These are phyloP conservation scores for Pararge aegeria DNA, from an alignment of 1,140 invertebrate species.

Conservation along the genomic window DNA sequence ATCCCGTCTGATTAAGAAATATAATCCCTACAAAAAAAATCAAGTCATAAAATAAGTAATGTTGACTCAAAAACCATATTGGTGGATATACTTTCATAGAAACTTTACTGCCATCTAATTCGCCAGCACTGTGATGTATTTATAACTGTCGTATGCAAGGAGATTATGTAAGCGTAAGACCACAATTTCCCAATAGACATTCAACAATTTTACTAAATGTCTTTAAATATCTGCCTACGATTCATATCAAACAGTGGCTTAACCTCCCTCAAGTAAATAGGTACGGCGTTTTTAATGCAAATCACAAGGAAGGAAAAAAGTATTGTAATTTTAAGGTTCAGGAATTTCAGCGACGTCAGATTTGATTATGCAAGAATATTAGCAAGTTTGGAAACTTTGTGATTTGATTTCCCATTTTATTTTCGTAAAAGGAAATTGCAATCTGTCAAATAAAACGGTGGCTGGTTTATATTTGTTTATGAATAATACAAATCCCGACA, in stretches of 20 bases:
- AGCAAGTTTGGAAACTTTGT: constrained; percentile 7
- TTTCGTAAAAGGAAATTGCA: not conserved
- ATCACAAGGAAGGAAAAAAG: not conserved
- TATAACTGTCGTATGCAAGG: too few relatives aligned
- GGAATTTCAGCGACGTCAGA: constrained; percentile 9
- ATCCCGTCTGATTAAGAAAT: too few relatives aligned
- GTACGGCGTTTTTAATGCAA: constrained; percentile 3
- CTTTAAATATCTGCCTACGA: not conserved
- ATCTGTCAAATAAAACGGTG: constrained; percentile 4
- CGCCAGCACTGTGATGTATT: too few relatives aligned
- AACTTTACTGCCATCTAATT: too few relatives aligned
- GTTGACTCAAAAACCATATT: too few relatives aligned
- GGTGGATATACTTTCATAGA: too few relatives aligned
- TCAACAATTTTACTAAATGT: too few relatives aligned
- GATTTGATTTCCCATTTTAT: constrained; percentile 1
- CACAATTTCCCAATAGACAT: too few relatives aligned
- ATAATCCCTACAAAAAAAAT: too few relatives aligned
- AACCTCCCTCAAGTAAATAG: not conserved
- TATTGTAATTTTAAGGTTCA: constrained; percentile 10
- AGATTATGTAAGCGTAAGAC: too few relatives aligned
- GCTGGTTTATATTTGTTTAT: not conserved
- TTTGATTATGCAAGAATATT: constrained; percentile 12
- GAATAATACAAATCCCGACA: too few relatives aligned
- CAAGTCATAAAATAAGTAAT: too few relatives aligned
- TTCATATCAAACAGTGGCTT: not conserved